Base-by-base conservation (phyloP, 2,113 vertebrate genomes). In the Trematomus loennbergii region DNA sequence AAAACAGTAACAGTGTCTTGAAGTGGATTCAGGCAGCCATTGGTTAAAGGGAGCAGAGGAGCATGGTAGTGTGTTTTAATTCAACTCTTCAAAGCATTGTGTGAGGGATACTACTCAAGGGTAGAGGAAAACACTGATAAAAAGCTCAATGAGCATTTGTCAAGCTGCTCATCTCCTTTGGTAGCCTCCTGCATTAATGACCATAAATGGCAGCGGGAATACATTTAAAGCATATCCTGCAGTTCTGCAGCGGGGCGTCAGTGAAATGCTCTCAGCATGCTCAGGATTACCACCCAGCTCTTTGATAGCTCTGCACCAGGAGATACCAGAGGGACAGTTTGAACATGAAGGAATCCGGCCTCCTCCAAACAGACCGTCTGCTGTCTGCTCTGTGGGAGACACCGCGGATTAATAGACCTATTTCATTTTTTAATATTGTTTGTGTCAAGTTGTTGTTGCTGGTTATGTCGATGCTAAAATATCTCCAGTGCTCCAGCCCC, bases 361-460 rank as follows among this genome's bases (percentile, higher is more conserved):
- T 48, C 62, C 45, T 67, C 12, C 11, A 16, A 74, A 55, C 33
- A 58, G 5, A 12, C 15, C 0, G 43, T 57, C 29, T 67, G 36
- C 60, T 66, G 59, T 22, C 67, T n/a, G 83, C 78, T 72, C 64
- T 12, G 59, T 29, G 29, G 29, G 76, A 81, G 25, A 49, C 45
- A 11, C 12, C 48, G 36, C 0, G 49, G 22, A 22, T 50, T 45
- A 20, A 50, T 54, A 17, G 36, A 36, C 36, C 33, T 36, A 5
- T 36, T 22, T 22, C 22, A 22, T 22, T 36, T 36, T 36, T 36
- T 36, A 36, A 36, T 36, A 36, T 5, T 36, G 33, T 36, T 36
- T 36, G 33, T 36, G 33, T 36, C 33, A 36, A 5, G 33, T 36
- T 36, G 33, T 36, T 36, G 33, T 36, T 36, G 33, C 33, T 36